These are phyloP conservation scores for Diplolepis rosae DNA, from an alignment of 2,888 invertebrate genomes.

Conservation along the genomic window DNA sequence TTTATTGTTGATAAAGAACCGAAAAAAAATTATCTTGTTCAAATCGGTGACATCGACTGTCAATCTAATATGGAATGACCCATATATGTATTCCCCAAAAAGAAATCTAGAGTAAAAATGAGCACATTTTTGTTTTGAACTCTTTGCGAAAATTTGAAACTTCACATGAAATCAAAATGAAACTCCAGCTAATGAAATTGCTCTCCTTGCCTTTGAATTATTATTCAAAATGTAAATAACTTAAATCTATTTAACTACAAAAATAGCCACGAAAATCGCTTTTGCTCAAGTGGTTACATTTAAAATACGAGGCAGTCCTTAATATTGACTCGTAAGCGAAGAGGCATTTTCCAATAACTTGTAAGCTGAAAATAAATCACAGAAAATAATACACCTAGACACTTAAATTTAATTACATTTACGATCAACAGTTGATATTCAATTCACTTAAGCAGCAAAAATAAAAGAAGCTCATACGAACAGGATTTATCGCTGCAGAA, in stretches of 20 bases:
- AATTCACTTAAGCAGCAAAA: not conserved
- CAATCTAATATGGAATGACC: too few relatives aligned
- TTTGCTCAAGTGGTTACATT: not conserved
- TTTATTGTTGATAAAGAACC: too few relatives aligned
- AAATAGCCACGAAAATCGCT: not conserved
- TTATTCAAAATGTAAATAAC: conserved; percentile 8
- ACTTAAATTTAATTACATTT: not conserved
- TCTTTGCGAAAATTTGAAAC: not conserved
- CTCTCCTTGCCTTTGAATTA: not conserved
- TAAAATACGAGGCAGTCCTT: not conserved
- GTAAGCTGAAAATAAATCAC: conserved; percentile 2
- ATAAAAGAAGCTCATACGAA: not conserved
- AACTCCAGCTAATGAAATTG: not conserved
- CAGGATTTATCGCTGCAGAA: not conserved
- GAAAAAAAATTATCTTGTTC: too few relatives aligned
- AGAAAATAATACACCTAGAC: too few relatives aligned
- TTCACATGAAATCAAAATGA: not conserved
- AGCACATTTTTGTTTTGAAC: not conserved
- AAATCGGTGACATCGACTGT: too few relatives aligned
- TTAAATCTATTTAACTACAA: not conserved
- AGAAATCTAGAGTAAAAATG: too few relatives aligned
- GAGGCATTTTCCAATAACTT: not conserved
- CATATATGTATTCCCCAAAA: too few relatives aligned
- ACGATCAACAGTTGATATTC: not conserved
- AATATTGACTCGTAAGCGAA: not conserved